Evolutionary conservation across 1,140 invertebrate genomes (phyloP), one percentile per base, ranked within the genome.

Genomic region (Neuroterus valhalla): DNA sequence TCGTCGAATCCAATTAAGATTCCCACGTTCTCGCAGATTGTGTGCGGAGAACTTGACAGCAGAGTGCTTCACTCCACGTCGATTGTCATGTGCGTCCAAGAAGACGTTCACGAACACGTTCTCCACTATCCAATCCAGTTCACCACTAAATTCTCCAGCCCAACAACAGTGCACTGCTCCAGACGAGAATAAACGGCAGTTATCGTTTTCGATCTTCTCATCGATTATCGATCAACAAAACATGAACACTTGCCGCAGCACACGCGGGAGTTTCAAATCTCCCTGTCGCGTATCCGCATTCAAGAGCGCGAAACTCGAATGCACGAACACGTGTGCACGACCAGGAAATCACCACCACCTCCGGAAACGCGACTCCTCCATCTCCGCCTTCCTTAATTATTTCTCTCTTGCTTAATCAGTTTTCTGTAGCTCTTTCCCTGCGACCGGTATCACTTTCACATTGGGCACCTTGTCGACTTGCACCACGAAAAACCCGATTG

Each of bases 81-180:
- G 31, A 62, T 62, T 62, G 21, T 62, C 55, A 62, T 62, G 55
- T 62, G 55, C 55, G 55, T 31, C 31, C 55, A 31, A 38, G 31
- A 50, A 62, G 55, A 62, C 55, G n/a, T n/a, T n/a, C n/a, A 62
- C 55, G 55, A 62, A 62, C 52, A 55, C 52, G 52, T 38, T 38
- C 19, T 23, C 15, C 19, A 62, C 26, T 62, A 31, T 62, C 31
- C 23, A 15, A 31, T 62, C 31, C 23, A 15, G 12, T 62, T 62
- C 14, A 62, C 26, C 31, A 23, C 8, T n/a, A 26, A 55, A 15
- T 23, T 55, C 23, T 26, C 21, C 10, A 23, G 21, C 12, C 23
- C 15, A 4, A 52, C 10, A 23, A 23, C 12, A 19, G 50, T 23
- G 15, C 23, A 6, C 55, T 31, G 11, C 26, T 31, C 31, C 50